These are phyloP conservation scores for Leptura quadrifasciata DNA, from an alignment of 2,888 invertebrate genomes.

Conservation along the genomic window DNA sequence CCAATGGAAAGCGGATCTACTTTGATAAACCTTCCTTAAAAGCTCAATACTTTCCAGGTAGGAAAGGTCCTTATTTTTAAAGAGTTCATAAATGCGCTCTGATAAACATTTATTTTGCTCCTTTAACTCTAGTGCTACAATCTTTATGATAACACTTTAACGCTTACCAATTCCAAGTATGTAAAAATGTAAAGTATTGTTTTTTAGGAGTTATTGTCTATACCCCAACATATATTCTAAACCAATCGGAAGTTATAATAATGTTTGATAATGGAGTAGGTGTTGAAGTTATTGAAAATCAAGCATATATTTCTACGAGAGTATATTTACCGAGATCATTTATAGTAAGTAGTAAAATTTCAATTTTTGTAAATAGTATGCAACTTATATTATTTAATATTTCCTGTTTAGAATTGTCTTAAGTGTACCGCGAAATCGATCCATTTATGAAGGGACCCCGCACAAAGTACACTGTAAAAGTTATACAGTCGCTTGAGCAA, in stretches of 20 bases:
- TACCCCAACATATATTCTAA: conserved; percentile 92
- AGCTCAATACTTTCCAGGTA: conserved; percentile 93
- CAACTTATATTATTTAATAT: too few relatives aligned
- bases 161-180: not conserved
- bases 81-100: too few relatives aligned
- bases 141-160: too few relatives aligned
- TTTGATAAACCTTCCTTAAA: conserved; percentile 92
- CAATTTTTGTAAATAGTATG: not conserved
- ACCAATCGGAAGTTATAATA: conserved; percentile 95
- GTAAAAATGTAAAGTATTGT: not conserved
- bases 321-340: conserved; percentile 92
- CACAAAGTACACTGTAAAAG: too few relatives aligned
- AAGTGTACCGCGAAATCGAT: too few relatives aligned
- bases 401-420: too few relatives aligned
- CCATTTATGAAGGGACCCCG: too few relatives aligned
- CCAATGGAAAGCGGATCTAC: conserved; percentile 88
- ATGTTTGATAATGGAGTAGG: conserved; percentile 97
- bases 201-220: conserved; percentile 88
- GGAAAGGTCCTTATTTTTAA: not conserved
- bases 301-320: conserved; percentile 89
- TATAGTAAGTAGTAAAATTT: conserved; percentile 83
- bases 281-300: conserved; percentile 92
- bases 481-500: too few relatives aligned
- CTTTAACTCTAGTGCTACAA: too few relatives aligned
- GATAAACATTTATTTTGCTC: too few relatives aligned